Percentiles rank a stretch among this genome's conserved stretches.
Conservation (phyloP, 2,797 vertebrate species). For the Squalus acanthias region DNA sequence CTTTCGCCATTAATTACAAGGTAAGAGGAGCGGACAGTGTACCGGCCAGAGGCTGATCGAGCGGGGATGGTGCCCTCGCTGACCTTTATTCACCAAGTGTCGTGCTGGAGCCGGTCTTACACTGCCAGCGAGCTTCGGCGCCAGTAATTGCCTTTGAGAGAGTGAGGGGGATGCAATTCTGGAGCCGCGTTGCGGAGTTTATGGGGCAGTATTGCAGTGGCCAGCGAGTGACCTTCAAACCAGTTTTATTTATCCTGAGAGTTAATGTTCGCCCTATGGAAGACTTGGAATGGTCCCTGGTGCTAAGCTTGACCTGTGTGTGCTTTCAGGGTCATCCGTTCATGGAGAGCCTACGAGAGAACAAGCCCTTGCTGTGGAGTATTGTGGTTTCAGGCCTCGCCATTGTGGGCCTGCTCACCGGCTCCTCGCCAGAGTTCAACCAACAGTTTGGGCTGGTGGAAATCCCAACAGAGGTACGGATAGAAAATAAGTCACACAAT, state of each 20-base stretch:
- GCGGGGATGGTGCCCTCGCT: neutral
- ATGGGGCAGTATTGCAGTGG: no score
- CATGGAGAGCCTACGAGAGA: constrained; percentile 91
- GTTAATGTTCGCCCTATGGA: neutral
- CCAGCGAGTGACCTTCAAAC: neutral
- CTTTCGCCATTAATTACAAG: constrained; percentile 99
- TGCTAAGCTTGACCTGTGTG: neutral
- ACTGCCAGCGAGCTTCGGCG: neutral
- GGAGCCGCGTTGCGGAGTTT: neutral
- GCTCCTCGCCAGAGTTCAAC: constrained; percentile 88
- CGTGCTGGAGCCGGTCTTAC: neutral
- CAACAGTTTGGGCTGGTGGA: constrained; percentile 91
- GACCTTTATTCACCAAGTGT: neutral
- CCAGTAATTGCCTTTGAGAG: neutral
- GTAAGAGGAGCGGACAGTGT: constrained; percentile 50
- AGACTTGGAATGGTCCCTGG: neutral
- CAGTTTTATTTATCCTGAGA: neutral
- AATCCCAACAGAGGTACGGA: constrained; percentile 83
- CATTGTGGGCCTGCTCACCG: constrained; percentile 76
- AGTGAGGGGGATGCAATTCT: no score
- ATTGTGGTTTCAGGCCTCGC: constrained; percentile 79
- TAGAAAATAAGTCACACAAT: neutral
- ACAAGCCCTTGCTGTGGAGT: constrained; percentile 87
- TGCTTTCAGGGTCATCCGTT: constrained; percentile 83
- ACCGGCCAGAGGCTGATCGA: neutral